Evolutionary conservation across 2,888 invertebrate genomes (phyloP), one percentile per base, ranked within the genome.

Genomic region (Tipula unca): DNA sequence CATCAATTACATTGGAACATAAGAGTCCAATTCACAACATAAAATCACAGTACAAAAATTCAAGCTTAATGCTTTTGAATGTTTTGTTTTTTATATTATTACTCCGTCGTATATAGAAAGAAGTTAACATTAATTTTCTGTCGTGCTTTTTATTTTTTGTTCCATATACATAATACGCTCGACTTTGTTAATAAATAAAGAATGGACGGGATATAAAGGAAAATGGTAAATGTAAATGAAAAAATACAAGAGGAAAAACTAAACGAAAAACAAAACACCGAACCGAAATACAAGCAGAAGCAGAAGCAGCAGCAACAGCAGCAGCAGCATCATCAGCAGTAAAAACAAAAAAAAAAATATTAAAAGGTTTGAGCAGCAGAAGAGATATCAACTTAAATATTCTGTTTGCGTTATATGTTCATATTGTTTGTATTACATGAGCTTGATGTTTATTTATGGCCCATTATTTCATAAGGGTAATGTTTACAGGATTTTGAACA

Each of bases 401-500:
- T 69, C 69, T 69, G 69, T 69, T 69, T 69, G 69, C 69, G 25
- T 69, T 69, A 69, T n/a, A n/a, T 69, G 69, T 25, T 69, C 69
- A 69, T 25, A 69, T 25, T 69, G 69, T 25, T 25, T 25, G 69
- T 69, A 69, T 25, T 69, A 69, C 69, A 69, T 25, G 25, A 25
- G 69, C 69, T 25, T 69, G 69, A 69, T 69, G 69, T 69, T 69
- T 69, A 69, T 69, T 69, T 69, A 69, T 69, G 69, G 69, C 25
- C 69, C 69, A 69, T 69, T 69, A 69, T 69, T 69, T 69, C 69
- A 69, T 69, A 25, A 69, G 69, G 69, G 69, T 69, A 69, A 69
- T 69, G 69, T 69, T 69, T 69, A 69, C 69, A 69, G 69, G 69
- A 69, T 69, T 69, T 69, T 69, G n/a, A 69, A 25, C 69, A 69